Evolutionary conservation across 2,888 invertebrate species (phyloP).

Genomic region (Lydus trimaculatus): DNA sequence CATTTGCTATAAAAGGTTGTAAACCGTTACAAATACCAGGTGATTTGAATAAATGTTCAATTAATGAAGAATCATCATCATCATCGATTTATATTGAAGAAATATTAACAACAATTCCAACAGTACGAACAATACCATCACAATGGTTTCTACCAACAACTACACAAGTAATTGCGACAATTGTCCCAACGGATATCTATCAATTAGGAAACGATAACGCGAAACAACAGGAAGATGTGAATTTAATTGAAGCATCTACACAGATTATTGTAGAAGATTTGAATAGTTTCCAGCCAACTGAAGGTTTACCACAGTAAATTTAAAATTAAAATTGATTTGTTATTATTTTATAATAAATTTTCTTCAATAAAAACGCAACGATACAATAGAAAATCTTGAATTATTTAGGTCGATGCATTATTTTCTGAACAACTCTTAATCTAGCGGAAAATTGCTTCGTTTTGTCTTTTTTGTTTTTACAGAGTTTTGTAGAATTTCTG

Average conservation of each 20-base stretch:
- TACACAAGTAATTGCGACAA: background rate
- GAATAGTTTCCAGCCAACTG: constrained; percentile 22
- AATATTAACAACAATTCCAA: constrained; percentile 17
- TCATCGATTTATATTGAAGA: constrained; percentile 18
- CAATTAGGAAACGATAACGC: background rate
- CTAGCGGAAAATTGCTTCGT: background rate
- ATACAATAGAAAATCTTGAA: too few species aligned
- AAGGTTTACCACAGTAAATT: background rate
- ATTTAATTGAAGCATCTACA: constrained; percentile 27
- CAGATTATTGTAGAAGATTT: constrained; percentile 14
- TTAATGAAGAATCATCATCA: constrained; percentile 6
- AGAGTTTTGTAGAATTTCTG: background rate
- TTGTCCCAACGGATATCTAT: background rate
- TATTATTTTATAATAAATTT: too few species aligned
- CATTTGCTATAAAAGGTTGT: constrained; percentile 59
- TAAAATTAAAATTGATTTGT: too few species aligned
- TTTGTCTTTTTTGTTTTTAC: background rate
- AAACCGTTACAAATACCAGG: constrained; percentile 54
- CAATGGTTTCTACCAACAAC: constrained; percentile 15
- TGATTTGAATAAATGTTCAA: constrained; percentile 48
- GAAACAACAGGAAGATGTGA: constrained; percentile 12
- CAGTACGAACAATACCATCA: constrained; percentile 16
- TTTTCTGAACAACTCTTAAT: background rate
- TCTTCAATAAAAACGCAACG: too few species aligned
- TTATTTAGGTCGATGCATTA: background rate